These are phyloP conservation scores for Caenorhabditis japonica DNA, from an alignment of 2,888 invertebrate genomes.

Conservation along the genomic window DNA sequence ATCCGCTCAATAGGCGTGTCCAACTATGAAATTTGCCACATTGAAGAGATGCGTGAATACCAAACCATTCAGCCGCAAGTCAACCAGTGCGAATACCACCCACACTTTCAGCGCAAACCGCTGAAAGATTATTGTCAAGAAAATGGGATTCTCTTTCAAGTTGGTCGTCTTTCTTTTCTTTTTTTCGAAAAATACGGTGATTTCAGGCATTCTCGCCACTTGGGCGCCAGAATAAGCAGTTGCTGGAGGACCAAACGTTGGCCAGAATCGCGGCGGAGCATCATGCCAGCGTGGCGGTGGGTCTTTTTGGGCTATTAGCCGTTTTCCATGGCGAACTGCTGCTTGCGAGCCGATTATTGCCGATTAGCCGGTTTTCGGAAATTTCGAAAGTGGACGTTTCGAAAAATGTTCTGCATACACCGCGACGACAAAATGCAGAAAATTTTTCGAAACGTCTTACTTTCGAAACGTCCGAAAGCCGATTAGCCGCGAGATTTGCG, in stretches of 20 bases:
- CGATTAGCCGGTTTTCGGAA: no score
- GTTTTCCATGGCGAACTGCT: no score
- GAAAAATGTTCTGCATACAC: not conserved
- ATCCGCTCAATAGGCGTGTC: slow-evolving; percentile 84
- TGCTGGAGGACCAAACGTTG: slow-evolving; percentile 82
- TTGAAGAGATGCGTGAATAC: slow-evolving; percentile 81
- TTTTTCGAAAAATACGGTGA: not conserved
- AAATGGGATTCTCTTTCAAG: slow-evolving; percentile 77
- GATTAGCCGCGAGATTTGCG: no score
- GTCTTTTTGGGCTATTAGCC: not conserved
- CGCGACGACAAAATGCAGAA: no score
- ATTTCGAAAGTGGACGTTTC: no score
- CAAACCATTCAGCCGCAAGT: slow-evolving; percentile 52
- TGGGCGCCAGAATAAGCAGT: slow-evolving; percentile 71
- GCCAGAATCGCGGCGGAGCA: slow-evolving; percentile 81
- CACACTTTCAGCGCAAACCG: slow-evolving; percentile 37
- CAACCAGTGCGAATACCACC: slow-evolving; percentile 61
- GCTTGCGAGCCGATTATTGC: no score
- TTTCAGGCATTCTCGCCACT: slow-evolving; percentile 79
- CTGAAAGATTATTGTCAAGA: slow-evolving; percentile 73
- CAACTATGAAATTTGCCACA: slow-evolving; percentile 84
- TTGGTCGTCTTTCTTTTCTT: slow-evolving; percentile 2
- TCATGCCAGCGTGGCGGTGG: slow-evolving; percentile 65
- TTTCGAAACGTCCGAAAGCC: no score
- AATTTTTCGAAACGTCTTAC: no score